phyloP scores from a whole-genome alignment of 2,888 invertebrate genomes.

The Lydus trimaculatus region DNA sequence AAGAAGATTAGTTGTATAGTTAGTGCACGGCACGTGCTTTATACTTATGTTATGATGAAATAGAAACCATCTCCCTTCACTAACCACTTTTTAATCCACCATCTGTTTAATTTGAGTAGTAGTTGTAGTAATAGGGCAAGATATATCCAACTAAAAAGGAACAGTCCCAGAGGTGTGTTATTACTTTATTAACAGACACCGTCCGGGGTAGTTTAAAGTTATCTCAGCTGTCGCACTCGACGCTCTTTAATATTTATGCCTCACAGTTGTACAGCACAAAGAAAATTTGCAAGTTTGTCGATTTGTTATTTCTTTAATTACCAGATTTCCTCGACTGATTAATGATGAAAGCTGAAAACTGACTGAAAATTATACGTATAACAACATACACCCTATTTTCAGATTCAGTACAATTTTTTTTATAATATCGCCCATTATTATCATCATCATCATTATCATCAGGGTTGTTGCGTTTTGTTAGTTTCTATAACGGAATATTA shows the following conservation, averaged over 20 bases:
- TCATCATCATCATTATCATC: too few species aligned
- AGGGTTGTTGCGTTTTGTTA: neutral
- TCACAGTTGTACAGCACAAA: slow-evolving; percentile 39
- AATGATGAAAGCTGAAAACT: neutral
- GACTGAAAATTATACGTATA: neutral
- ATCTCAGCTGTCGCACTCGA: slow-evolving; percentile 55
- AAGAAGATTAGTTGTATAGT: slow-evolving; percentile 27
- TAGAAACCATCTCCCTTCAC: slow-evolving; percentile 17
- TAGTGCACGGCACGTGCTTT: slow-evolving; percentile 23
- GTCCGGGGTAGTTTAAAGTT: slow-evolving; percentile 54
- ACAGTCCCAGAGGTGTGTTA: slow-evolving; percentile 53
- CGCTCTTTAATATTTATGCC: slow-evolving; percentile 53
- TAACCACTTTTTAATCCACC: slow-evolving; percentile 10
- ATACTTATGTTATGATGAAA: neutral
- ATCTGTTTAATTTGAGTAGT: neutral
- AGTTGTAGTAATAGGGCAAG: too few species aligned
- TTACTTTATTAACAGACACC: slow-evolving; percentile 58
- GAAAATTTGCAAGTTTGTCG: slow-evolving; percentile 24
- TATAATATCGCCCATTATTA: slow-evolving; percentile 8
- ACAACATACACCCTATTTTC: neutral
- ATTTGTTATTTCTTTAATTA: slow-evolving; percentile 15
- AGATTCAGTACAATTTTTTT: slow-evolving; percentile 4
- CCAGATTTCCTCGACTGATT: neutral
- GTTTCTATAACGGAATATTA: neutral
- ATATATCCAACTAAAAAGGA: slow-evolving; percentile 33